Evolutionary conservation across 2,113 vertebrate genomes (phyloP).

Genomic region (Petromus typicus): DNA sequence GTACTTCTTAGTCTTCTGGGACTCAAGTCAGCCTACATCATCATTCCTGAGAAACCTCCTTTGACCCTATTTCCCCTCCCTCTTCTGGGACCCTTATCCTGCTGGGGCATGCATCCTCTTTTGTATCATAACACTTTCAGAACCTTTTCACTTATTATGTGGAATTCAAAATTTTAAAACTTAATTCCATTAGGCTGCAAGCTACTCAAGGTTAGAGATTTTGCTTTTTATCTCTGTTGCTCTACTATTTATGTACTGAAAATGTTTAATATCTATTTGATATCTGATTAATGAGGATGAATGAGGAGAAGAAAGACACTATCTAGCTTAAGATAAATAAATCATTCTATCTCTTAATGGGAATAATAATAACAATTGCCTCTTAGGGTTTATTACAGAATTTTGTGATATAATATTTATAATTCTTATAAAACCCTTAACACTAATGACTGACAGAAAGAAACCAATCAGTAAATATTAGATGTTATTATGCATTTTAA

Average conservation of each 20-base stretch:
- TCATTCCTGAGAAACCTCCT: neutral
- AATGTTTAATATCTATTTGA: neutral
- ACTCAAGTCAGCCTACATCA: neutral
- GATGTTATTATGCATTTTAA: neutral
- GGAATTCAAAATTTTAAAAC: neutral
- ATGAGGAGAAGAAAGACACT: neutral
- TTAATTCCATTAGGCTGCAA: neutral
- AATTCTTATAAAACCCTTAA: constrained; percentile 12
- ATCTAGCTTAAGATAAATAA: neutral
- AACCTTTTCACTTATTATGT: neutral
- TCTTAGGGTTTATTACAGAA: neutral
- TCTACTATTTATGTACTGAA: neutral
- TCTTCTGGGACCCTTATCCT: neutral
- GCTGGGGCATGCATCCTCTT: neutral
- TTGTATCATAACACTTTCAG: neutral
- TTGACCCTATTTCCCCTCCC: neutral
- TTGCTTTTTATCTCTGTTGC: neutral
- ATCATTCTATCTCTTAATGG: neutral
- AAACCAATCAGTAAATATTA: neutral
- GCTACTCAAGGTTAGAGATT: neutral
- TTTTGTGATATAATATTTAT: neutral
- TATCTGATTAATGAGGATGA: neutral
- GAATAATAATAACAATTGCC: neutral
- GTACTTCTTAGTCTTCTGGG: neutral
- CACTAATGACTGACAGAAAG: neutral